phyloP scores from a whole-genome alignment of 1,140 invertebrate species.

The Muscidifurax raptorellus region DNA sequence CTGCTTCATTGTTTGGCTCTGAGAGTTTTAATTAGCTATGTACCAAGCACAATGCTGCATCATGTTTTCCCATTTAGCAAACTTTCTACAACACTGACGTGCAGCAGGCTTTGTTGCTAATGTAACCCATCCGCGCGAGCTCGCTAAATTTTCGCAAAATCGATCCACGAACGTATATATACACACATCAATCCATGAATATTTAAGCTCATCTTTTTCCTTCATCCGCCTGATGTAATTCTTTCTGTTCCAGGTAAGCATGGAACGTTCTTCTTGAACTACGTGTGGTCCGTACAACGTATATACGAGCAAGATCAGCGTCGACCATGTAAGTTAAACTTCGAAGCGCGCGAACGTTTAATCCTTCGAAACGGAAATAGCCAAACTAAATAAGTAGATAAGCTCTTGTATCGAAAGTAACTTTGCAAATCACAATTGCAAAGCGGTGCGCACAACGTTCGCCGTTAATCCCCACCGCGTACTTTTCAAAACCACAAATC shows the following conservation, averaged over 20 bases:
- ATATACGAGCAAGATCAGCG: not conserved
- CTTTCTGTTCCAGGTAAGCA: not conserved
- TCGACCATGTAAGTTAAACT: not conserved
- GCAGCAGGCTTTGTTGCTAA: too few relatives aligned
- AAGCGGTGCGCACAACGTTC: not conserved
- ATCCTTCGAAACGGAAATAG: not conserved
- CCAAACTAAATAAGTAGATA: not conserved
- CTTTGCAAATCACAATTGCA: not conserved
- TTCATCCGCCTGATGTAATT: not conserved
- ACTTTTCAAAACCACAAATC: not conserved
- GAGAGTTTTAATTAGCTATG: conserved; percentile 45
- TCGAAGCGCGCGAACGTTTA: not conserved
- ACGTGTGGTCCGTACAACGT: too few relatives aligned
- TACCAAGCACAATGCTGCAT: conserved; percentile 23
- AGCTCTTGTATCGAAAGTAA: not conserved
- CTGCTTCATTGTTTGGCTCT: conserved; percentile 21
- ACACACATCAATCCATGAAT: too few relatives aligned
- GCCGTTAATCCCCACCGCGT: not conserved
- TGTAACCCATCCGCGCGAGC: too few relatives aligned
- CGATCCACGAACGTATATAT: too few relatives aligned
- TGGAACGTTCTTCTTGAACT: not conserved
- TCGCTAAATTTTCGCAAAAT: too few relatives aligned
- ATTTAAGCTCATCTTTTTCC: not conserved
- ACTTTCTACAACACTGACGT: not conserved
- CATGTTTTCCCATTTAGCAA: conserved; percentile 26